Evolutionary conservation across 2,113 vertebrate species (phyloP), one percentile per base, ranked within the genome.

Genomic region (Rutilus rutilus): DNA sequence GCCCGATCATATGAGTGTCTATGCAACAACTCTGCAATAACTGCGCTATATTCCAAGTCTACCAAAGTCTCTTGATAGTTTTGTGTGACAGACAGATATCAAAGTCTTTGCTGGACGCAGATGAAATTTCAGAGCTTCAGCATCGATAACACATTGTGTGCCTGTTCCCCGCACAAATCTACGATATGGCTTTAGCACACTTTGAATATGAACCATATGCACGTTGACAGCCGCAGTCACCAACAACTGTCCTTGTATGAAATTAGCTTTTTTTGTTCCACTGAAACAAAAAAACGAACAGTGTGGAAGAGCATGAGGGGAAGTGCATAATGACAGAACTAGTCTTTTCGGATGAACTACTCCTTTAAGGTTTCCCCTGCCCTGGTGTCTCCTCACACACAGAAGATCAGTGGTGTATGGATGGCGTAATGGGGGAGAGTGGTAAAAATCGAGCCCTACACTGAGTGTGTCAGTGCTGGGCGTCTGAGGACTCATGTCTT

Each of bases 401-500:
- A 88, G 88, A 74, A 82, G 84, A 93, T 90, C 78, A 90, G 75
- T 91, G 87, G 82, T 82, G 85, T 89, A 45, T 77, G 57, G 80
- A 85, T 86, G 82, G 85, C 47, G 81, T 73, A 65, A 85, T 87
- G 80, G 88, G 84, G 75, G 81, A 85, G 69, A 90, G 87, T 78
- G 86, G 80, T 86, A 90, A 83, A 89, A 64, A 42, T 7, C 33
- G 12, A 50, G 82, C 87, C 84, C 42, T 57, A 86, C 92, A 90
- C 84, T 91, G 42, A 25, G 11, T 19, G 74, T 33, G 39, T 19
- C 11, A 25, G n/a, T 62, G 59, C 23, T 11, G 59, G 59, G n/a
- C 10, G 11, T 62, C 62, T 27, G 19, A 54, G 33, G 27, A 67
- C 76, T 91, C 95, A 99, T 93, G 97, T 98, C 84, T 96, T 97